Percentiles rank a stretch among this genome's conserved stretches.
Evolutionary conservation across 2,888 invertebrate species (phyloP).

Genomic region (Adelognathus sp.): DNA sequence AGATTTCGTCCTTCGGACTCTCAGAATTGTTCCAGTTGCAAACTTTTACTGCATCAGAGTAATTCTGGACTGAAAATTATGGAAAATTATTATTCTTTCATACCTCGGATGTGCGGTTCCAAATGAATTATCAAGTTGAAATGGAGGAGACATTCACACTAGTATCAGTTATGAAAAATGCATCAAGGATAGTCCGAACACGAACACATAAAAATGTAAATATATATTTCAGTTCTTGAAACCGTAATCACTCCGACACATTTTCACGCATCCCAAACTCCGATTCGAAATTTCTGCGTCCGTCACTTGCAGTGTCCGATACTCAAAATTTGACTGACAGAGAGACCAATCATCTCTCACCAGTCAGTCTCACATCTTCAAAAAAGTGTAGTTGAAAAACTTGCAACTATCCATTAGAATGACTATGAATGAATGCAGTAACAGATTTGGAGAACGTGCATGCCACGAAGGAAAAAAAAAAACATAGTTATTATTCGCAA

Average conservation of each 20-base stretch:
- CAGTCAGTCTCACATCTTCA: not conserved
- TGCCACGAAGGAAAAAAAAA: slow-evolving; percentile 3
- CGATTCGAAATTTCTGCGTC: slow-evolving; percentile 5
- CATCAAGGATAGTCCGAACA: too few relatives aligned
- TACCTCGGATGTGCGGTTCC: too few relatives aligned
- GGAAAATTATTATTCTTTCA: too few relatives aligned
- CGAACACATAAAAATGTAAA: too few relatives aligned
- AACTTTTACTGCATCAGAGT: too few relatives aligned
- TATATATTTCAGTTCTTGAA: not conserved
- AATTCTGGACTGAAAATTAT: too few relatives aligned
- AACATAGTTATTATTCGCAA: not conserved
- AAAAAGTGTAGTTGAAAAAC: not conserved
- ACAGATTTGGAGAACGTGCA: slow-evolving; percentile 1
- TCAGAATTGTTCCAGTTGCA: too few relatives aligned
- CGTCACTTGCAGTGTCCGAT: not conserved
- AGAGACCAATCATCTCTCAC: slow-evolving; percentile 30
- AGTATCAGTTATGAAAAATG: too few relatives aligned
- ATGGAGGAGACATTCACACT: too few relatives aligned
- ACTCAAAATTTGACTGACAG: not conserved
- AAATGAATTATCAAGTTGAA: too few relatives aligned
- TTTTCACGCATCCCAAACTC: not conserved
- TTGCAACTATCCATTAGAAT: slow-evolving; percentile 29
- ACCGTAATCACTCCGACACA: not conserved
- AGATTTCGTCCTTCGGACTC: too few relatives aligned
- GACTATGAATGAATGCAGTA: slow-evolving; percentile 40